A percentile compares a stretch with the other conserved stretches of the same genome.
These are phyloP conservation scores for Sanderia malayensis DNA, from an alignment of 30 jellyfish, hydroid and myxozoan genomes.

Conservation along the genomic window DNA sequence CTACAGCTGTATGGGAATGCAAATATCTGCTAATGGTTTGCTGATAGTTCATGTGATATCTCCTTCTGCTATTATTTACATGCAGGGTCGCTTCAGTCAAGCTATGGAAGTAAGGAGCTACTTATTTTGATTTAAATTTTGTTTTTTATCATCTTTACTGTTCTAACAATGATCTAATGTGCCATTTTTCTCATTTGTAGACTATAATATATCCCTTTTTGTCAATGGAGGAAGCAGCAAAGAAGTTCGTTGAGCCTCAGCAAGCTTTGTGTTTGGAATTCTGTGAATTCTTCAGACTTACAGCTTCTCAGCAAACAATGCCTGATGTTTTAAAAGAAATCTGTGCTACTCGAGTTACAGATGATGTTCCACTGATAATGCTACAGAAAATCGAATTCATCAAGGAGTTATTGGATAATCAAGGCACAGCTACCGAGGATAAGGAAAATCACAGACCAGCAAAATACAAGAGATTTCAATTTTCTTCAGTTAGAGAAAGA, in stretches of 20 bases:
- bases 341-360: not conserved
- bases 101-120: slow-evolving; percentile 23
- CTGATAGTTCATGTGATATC: slow-evolving; percentile 20
- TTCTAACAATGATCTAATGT: not conserved
- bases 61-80: slow-evolving; percentile 34
- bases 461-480: not conserved
- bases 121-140: not conserved
- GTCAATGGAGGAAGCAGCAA: slow-evolving; percentile 19
- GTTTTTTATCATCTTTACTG: not conserved
- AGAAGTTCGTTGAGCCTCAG: slow-evolving; percentile 3
- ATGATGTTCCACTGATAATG: not conserved
- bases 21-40: slow-evolving; percentile 32
- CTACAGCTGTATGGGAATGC: slow-evolving; percentile 51
- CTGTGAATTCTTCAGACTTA: slow-evolving; percentile 24
- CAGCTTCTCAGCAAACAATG: not conserved
- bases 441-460: not conserved
- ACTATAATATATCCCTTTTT: not conserved
- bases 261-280: slow-evolving; percentile 9
- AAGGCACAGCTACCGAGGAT: not conserved
- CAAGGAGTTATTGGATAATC: slow-evolving; percentile 7
- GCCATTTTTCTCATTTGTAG: slow-evolving; percentile 1
- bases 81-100: not conserved
- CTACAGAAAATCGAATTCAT: slow-evolving; percentile 26
- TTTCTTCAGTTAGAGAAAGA: not conserved
- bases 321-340: slow-evolving; percentile 9